These are phyloP conservation scores for Rhyzopertha dominica DNA, from an alignment of 1,140 invertebrate species.

Conservation along the genomic window DNA sequence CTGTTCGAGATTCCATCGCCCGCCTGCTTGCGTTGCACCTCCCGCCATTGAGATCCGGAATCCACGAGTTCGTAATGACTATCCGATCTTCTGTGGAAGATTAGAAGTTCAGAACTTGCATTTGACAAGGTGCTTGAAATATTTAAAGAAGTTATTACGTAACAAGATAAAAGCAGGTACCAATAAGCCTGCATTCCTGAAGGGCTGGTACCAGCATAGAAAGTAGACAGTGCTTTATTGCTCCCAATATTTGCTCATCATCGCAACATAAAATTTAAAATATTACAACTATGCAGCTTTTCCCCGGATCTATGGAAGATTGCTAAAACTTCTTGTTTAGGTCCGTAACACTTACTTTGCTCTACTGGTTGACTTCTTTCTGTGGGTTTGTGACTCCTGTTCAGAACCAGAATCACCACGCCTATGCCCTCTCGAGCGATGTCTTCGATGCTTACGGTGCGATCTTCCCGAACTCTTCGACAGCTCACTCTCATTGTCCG, in stretches of 20 bases:
- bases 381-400: slow-evolving; percentile 45
- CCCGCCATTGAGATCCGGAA: slow-evolving; percentile 80
- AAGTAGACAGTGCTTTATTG: too few species aligned
- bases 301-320: too few species aligned
- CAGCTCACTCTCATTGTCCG: slow-evolving; percentile 84
- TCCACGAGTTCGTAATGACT: slow-evolving; percentile 67
- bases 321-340: too few species aligned
- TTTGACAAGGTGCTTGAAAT: too few species aligned
- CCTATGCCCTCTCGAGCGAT: slow-evolving; percentile 58
- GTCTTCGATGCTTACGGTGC: slow-evolving; percentile 63
- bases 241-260: too few species aligned
- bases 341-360: slow-evolving; percentile 37
- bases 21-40: slow-evolving; percentile 68
- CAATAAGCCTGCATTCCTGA: too few species aligned
- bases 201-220: too few species aligned
- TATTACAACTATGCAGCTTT: too few species aligned
- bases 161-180: too few species aligned
- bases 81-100: slow-evolving; percentile 43
- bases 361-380: slow-evolving; percentile 36
- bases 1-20: slow-evolving; percentile 54
- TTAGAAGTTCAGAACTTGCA: too few species aligned
- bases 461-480: slow-evolving; percentile 71
- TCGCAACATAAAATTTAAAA: neutral
- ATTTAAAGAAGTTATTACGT: too few species aligned
- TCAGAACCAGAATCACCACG: slow-evolving; percentile 55